Evolutionary conservation across 2,797 vertebrate genomes (phyloP), one percentile per base, ranked within the genome.

Genomic region (Buphagus erythrorhynchus): DNA sequence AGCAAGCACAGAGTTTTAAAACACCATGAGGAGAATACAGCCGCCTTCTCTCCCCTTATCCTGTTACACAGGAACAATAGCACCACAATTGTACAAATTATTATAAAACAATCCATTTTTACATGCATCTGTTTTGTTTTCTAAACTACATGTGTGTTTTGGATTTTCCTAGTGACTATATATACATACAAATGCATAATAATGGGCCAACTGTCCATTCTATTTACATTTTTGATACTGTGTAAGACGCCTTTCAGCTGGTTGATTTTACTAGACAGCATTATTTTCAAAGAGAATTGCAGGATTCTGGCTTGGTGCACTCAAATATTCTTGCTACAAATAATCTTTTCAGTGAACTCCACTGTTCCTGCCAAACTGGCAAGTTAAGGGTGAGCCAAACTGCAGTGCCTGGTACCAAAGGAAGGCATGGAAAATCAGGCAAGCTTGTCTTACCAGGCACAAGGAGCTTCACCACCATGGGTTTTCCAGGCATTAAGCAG

Each of bases 231-330:
- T 96, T 78, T 66, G 72, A 82, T 94, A 58, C 85, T 74, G 77
- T 90, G 66, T 29, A 77, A 97, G 96, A 95, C 57, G 80, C 52
- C 77, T 93, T 96, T 95, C 96, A 96, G 72, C 90, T 94, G 93
- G 82, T 81, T 96, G 85, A 73, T 93, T 95, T 97, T 87, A 94
- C 78, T 81, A 90, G 92, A 83, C 79, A 93, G 61, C 49, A 52
- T 88, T 93, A 88, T 76, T 96, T 88, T 93, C 74, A 59, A 92
- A 96, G 68, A 94, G 8, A 45, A 55, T 91, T 79, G 77, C 79
- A 93, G 55, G 25, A 66, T 96, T 93, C 92, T 93, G 92, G 84
- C 81, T 87, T 71, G 48, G 52, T 63, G 16, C n/a, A 31, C 38
- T 84, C 85, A 91, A 95, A 87, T 79, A 79, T 59, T 91, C 65